phyloP scores from a whole-genome alignment of 2,888 invertebrate species.

The Buathra laborator region DNA sequence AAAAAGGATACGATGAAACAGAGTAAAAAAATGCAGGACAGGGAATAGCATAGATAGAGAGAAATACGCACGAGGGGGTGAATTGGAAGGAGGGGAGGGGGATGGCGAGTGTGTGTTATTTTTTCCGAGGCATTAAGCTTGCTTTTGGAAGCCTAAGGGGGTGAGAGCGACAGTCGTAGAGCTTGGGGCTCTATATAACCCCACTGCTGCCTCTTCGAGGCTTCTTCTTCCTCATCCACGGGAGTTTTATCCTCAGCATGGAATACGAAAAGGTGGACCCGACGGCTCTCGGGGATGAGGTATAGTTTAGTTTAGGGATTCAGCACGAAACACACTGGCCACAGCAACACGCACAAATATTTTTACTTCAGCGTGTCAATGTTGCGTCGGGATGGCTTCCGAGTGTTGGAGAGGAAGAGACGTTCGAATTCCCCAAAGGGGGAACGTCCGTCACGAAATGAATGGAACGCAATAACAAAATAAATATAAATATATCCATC shows the following conservation, averaged over 20 bases:
- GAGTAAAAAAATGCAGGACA: constrained; percentile 62
- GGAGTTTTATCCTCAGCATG: constrained; percentile 46
- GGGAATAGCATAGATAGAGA: constrained; percentile 35
- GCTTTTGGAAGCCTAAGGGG: constrained; percentile 77
- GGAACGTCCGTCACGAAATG: background rate
- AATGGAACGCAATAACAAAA: background rate
- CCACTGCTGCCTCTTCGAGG: constrained; percentile 15
- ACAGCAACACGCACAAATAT: constrained; percentile 49
- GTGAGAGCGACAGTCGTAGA: constrained; percentile 73
- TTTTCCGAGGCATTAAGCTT: constrained; percentile 84
- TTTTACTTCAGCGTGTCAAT: constrained; percentile 45
- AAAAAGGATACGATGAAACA: constrained; percentile 74
- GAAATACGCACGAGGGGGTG: constrained; percentile 37
- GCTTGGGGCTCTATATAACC: constrained; percentile 31
- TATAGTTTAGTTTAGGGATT: constrained; percentile 81
- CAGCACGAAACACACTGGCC: constrained; percentile 73
- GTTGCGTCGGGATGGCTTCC: constrained; percentile 31
- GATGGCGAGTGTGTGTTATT: constrained; percentile 81
- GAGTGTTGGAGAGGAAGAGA: background rate
- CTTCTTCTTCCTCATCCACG: constrained; percentile 48
- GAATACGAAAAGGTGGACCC: constrained; percentile 46
- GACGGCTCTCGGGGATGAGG: constrained; percentile 75
- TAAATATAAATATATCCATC: background rate
- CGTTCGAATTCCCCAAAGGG: constrained; percentile 7
- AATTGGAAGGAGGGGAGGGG: constrained; percentile 58